Base-by-base conservation (phyloP, 2,113 vertebrate species). In the Morphnarchus princeps region DNA sequence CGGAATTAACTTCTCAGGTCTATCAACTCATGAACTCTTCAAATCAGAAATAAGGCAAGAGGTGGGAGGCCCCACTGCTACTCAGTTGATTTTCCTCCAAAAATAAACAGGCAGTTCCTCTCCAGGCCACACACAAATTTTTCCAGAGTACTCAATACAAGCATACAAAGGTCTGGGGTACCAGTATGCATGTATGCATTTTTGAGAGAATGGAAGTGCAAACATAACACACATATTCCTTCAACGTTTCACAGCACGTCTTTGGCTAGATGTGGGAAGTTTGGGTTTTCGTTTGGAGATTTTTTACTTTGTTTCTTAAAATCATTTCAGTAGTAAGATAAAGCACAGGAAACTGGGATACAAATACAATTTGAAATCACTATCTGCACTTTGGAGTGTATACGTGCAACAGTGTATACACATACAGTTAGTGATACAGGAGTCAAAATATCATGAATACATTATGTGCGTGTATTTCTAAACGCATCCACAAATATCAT, bases 241-340 rank as follows among this genome's bases (percentile, higher is more conserved):
- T 80, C 22, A 13, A 1, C 0, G 1, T 65, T 88, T 67, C 42
- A 52, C 3, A 4, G 34, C 0, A 0, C 19, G 8, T 10, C 52
- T 82, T 89, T 36, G 18, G 57, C 28, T 89, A 87, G 10, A 38
- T 13, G 10, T 16, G 5, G 52, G 18, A 78, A 76, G 31, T 11
- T 6, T 28, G 18, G 47, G 81, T 49, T 70, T 74, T 36, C 45
- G 17, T 47, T 63, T 50, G 31, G 42, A 62, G 7, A 73, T 28
- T 62, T 82, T 77, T 57, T 49, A 65, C 29, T 69, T 87, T 52
- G 8, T 26, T 59, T 79, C 42, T 81, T 59, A 57, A 73, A 86
- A 47, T 26, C 5, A 78, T 59, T 89, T 74, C 67, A 20, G 10
- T 86, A 74, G 38, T 47, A 84, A 21, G 9, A 49, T 0, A 3